Evolutionary conservation across 2,113 vertebrate genomes (phyloP), one percentile per base, ranked within the genome.

Genomic region (Orientallactaga bullata): DNA sequence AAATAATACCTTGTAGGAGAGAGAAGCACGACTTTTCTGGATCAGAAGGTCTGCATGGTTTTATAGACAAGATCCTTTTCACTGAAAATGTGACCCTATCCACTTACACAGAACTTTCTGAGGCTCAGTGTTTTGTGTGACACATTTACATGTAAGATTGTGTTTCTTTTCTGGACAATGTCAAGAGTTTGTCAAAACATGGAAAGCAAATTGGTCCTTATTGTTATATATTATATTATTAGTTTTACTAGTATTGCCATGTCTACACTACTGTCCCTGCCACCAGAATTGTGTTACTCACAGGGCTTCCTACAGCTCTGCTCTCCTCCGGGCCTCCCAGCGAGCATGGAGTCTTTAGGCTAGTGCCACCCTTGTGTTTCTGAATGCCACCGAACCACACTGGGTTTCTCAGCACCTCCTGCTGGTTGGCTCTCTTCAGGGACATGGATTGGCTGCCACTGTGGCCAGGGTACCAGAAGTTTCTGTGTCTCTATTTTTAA

Each of bases 1-100:
- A 96, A 97, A 96, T 85, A 95, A 78, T 85, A 80, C 89, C 51
- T 74, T 77, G 65, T 55, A 93, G 84, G 79, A 96, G 79, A 42
- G 92, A 95, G 88, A 94, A 55, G 58, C 91, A 82, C 72, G 93
- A 35, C 65, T 90, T 71, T 85, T 94, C 72, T 93, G 80, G 80
- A 87, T 74, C 80, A 42, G 35, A 86, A 89, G 51, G 58, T 77
- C 37, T 89, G 85, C 71, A 68, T 80, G 83, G 86, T 96, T 93
- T 95, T 72, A 83, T 93, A 96, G 87, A 61, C 30, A 37, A 12
- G 55, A 55, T 16, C 72, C 65, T 80, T 88, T 81, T 91, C 68
- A 55, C 35, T 91, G 78, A 73, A 94, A 96, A 89, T 86, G 72
- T 79, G 92, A 77, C 17, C 42, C 79, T 16, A 51, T 35, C 42